Percentiles rank a stretch among this genome's conserved stretches.
Evolutionary conservation across 2,113 vertebrate genomes (phyloP).

Genomic region (Xyrauchen texanus): DNA sequence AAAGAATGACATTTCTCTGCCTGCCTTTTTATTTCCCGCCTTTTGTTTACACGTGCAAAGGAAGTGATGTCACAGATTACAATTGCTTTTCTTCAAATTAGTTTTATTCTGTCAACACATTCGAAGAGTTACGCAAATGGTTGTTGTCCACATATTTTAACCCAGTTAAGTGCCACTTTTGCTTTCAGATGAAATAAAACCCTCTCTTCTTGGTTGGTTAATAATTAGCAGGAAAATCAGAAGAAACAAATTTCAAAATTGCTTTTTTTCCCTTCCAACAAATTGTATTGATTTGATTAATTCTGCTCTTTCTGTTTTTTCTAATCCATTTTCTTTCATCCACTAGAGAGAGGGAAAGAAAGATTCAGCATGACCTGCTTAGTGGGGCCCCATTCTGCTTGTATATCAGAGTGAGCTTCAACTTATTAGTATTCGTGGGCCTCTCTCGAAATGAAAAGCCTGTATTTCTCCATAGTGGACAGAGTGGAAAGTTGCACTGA

Average conservation of each 20-base stretch:
- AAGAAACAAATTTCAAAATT: constrained; percentile 38
- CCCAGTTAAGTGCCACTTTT: background rate
- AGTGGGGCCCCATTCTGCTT: constrained; percentile 44
- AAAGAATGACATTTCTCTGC: background rate
- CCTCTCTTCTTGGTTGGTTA: background rate
- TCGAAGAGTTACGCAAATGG: too few relatives aligned
- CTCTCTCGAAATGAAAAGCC: constrained; percentile 58
- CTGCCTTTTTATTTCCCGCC: too few relatives aligned
- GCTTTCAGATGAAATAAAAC: background rate
- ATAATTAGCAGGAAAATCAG: constrained; percentile 43
- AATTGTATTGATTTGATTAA: constrained; percentile 47
- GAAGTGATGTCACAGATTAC: too few relatives aligned
- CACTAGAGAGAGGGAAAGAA: constrained; percentile 29
- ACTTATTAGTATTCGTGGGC: constrained; percentile 57
- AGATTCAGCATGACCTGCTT: constrained; percentile 31
- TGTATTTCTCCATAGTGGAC: constrained; percentile 46
- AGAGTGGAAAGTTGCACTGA: too few relatives aligned
- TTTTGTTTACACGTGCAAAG: too few relatives aligned
- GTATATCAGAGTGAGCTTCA: constrained; percentile 31
- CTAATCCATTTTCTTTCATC: constrained; percentile 25
- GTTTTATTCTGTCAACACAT: too few relatives aligned
- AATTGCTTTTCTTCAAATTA: too few relatives aligned
- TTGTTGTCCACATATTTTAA: background rate
- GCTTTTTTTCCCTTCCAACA: constrained; percentile 37
- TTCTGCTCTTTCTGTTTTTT: constrained; percentile 38